These are phyloP conservation scores for Trididemnum clinides DNA, from an alignment of 23 tunicate genomes.

Conservation along the genomic window DNA sequence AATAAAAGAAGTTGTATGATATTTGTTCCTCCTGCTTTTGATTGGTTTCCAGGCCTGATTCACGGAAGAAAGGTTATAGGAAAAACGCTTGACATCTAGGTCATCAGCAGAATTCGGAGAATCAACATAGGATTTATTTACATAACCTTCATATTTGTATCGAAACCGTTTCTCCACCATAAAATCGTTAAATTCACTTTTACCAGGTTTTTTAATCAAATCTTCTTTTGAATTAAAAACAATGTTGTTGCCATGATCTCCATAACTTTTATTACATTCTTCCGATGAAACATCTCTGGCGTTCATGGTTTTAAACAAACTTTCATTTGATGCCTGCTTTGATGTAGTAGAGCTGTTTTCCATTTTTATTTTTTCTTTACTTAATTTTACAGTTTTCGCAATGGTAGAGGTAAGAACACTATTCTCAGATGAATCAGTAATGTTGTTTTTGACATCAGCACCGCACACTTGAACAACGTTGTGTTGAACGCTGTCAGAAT, in stretches of 20 bases:
- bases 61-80: slow-evolving; percentile 31
- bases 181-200: neutral
- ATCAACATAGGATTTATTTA: neutral
- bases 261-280: neutral
- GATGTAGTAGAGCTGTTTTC: no score
- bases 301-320: no score
- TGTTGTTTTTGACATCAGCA: no score
- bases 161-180: neutral
- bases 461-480: no score
- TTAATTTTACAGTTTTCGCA: no score
- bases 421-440: no score
- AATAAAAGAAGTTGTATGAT: slow-evolving; percentile 50
- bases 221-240: neutral
- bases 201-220: neutral
- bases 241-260: neutral
- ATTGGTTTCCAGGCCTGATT: neutral
- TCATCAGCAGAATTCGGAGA: slow-evolving; percentile 6
- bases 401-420: no score
- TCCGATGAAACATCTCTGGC: neutral
- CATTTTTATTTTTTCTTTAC: no score
- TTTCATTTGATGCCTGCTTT: no score
- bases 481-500: no score
- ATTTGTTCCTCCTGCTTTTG: neutral
- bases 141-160: slow-evolving; percentile 1
- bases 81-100: slow-evolving; percentile 7